Evolutionary conservation across 2,113 vertebrate species (phyloP).

Genomic region (Sinocyclocheilus rhinocerous): DNA sequence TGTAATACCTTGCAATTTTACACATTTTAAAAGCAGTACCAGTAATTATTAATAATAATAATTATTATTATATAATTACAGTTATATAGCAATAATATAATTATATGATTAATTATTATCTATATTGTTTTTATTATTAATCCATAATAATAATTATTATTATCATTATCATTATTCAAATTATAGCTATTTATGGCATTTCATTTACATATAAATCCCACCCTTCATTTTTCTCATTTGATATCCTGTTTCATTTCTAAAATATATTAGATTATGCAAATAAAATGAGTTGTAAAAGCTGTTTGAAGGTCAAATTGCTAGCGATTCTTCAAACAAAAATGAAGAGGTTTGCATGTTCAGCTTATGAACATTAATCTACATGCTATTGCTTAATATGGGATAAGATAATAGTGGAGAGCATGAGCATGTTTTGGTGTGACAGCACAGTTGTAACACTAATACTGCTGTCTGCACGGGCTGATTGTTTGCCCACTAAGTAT

Average conservation of each 20-base stretch:
- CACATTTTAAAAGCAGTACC: too few species aligned
- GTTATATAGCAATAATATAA: background rate
- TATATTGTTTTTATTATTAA: background rate
- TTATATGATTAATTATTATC: too few species aligned
- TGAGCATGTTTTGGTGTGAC: background rate
- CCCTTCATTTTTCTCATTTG: background rate
- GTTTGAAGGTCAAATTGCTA: background rate
- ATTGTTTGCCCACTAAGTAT: background rate
- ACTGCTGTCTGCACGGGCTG: background rate
- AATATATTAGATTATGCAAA: background rate
- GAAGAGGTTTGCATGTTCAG: background rate
- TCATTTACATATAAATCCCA: background rate
- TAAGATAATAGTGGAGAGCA: background rate
- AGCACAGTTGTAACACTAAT: conserved; percentile 7
- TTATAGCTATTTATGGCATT: background rate
- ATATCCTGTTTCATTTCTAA: background rate
- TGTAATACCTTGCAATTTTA: too few species aligned
- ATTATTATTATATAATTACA: too few species aligned
- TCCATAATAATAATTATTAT: background rate
- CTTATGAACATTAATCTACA: background rate
- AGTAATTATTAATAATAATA: too few species aligned
- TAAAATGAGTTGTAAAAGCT: background rate
- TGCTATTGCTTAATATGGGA: background rate
- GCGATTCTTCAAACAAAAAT: background rate
- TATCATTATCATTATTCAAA: background rate